Evolutionary conservation across 2,888 invertebrate species (phyloP), one percentile per base, ranked within the genome.

Genomic region (Hemaris fuciformis): DNA sequence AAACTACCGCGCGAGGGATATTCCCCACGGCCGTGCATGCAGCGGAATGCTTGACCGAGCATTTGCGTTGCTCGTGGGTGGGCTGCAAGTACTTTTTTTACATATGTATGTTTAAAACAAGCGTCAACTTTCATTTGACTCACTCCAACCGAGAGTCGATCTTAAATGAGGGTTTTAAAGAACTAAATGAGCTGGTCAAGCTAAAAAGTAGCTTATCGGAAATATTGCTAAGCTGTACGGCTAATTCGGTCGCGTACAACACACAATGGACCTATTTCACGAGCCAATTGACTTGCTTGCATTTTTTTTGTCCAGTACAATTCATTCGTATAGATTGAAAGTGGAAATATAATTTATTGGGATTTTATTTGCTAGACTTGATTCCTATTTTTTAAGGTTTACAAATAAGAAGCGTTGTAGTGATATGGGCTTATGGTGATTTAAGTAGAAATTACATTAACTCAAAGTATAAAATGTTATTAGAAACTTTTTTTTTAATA

Each of bases 231-330:
- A 82, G 80, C 79, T 75, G 76, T 74, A 78, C 79, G 77, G 85
- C 86, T 88, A 88, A 89, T 87, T 87, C 85, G 81, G 82, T 85
- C 82, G 80, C 73, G 81, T 84, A 82, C 79, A 79, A 81, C 74
- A 72, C 83, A 89, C 89, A 89, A 89, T 89, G 87, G 87, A 66
- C 82, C 83, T 87, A 89, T 89, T 89, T 89, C 89, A 89, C 88
- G 88, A 81, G 73, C 85, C 87, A 81, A 84, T 88, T 86, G 77
- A 84, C 81, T 85, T 88, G 79, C 81, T 83, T 78, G 79, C 77
- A 75, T 73, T 83, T 85, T 83, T 61, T 57, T 45, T n/a, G 57
- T 41, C 43, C 31, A 43, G 45, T 61, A 57, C 31, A 18, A 60
- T 60, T 53, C 53, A 41, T 48, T 60, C 53, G 20, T 23, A 13